Evolutionary conservation across 2,797 vertebrate species (phyloP).

Genomic region (Neopelma chrysocephalum): DNA sequence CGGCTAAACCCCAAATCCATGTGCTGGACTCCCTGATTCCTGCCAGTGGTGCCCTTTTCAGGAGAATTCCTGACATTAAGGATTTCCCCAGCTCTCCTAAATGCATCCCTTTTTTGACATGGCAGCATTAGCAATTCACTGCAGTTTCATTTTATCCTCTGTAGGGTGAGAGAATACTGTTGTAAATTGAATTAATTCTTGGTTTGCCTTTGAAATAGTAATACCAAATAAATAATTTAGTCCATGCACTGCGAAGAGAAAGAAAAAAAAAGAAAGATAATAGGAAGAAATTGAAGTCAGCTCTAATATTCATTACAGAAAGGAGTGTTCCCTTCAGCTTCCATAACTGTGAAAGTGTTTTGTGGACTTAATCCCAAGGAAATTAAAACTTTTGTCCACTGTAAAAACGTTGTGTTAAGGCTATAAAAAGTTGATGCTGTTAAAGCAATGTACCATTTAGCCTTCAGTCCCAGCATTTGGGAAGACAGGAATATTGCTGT

Average conservation of each 20-base stretch:
- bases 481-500: constrained; percentile 72
- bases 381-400: constrained; percentile 62
- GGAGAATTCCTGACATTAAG: neutral
- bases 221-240: constrained; percentile 36
- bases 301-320: neutral
- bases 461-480: constrained; percentile 50
- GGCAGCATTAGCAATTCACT: neutral
- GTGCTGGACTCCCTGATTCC: neutral
- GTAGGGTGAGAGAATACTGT: neutral
- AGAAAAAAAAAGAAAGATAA: neutral
- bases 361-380: constrained; percentile 44
- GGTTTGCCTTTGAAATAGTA: constrained; percentile 8
- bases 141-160: neutral
- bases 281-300: neutral
- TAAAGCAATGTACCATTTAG: constrained; percentile 62
- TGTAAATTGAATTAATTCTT: constrained; percentile 29
- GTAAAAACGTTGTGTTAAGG: neutral
- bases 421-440: constrained; percentile 8
- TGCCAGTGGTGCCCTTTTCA: neutral
- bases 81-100: neutral
- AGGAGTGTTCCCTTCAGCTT: neutral
- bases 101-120: neutral
- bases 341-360: constrained; percentile 5
- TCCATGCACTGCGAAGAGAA: neutral
- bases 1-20: neutral